phyloP scores from a whole-genome alignment of 2,113 vertebrate species.

The Circaetus gallicus region DNA sequence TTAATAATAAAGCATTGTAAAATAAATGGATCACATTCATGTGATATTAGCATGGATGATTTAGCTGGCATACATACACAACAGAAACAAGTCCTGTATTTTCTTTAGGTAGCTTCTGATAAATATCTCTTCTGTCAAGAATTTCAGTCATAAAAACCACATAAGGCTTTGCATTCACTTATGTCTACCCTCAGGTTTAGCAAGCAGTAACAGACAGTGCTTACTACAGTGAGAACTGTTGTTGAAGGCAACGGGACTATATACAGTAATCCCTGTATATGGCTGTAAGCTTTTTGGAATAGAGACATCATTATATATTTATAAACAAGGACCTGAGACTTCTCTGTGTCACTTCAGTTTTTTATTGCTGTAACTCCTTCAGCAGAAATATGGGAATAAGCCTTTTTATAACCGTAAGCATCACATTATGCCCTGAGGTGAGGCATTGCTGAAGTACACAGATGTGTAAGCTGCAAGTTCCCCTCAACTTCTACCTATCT shows the following conservation, averaged over 20 bases:
- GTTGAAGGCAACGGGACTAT: not conserved
- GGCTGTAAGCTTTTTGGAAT: not conserved
- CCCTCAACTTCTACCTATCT: not conserved
- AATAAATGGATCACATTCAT: not conserved
- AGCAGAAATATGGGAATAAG: not conserved
- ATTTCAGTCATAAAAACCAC: slow-evolving; percentile 24
- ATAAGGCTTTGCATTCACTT: slow-evolving; percentile 35
- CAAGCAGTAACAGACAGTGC: not conserved
- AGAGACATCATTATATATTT: slow-evolving; percentile 15
- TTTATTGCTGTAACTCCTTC: not conserved
- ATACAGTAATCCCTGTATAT: not conserved
- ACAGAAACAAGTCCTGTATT: not conserved
- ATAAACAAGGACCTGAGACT: not conserved
- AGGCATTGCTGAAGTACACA: not conserved
- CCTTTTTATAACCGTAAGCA: not conserved
- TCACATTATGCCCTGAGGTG: not conserved
- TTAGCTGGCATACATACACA: not conserved
- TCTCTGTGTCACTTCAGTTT: not conserved
- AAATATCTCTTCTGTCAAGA: slow-evolving; percentile 4
- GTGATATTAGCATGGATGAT: not conserved
- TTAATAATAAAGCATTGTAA: not conserved
- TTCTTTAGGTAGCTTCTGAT: slow-evolving; percentile 6
- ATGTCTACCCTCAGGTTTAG: not conserved
- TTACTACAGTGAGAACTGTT: not conserved
- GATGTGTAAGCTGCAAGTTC: not conserved